Base-by-base conservation (phyloP, 2,888 invertebrate genomes). In the Hyalella azteca region DNA sequence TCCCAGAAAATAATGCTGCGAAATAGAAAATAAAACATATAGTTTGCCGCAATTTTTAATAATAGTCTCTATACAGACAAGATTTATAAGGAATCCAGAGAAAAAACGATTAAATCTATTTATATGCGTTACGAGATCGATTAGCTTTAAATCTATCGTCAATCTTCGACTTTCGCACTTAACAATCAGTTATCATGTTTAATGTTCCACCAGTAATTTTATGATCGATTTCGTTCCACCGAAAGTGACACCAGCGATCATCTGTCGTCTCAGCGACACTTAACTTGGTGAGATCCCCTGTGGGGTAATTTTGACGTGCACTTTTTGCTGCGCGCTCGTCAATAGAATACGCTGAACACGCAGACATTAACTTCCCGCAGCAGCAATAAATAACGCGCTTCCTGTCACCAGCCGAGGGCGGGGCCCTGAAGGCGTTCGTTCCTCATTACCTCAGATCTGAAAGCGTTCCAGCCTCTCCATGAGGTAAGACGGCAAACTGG, bases 401-500 rank as follows among this genome's bases (percentile, higher is more conserved):
- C n/a, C 11, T 66, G 39, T 36, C 66, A 66, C 66, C 29, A 36
- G 39, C 39, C 66, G 39, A 36, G 66, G 66, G 36, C 19, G 39
- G 66, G 66, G 29, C 9, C 39, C 19, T n/a, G 29, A 66, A 66
- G 66, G 66, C 66, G 39, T 66, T n/a, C n/a, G n/a, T n/a, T 66
- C 29, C 19, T 66, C 66, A 66, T 66, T 66, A 66, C 36, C 66
- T 66, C 36, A 36, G 66, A 32, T 36, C 15, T 66, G 66, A 66
- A 66, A 66, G 66, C 66, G 66, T 39, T 29, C 36, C 66, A 36
- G 66, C 66, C 22, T 22, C 66, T 66, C 66, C 36, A 22, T 66
- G 66, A 66, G 32, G 66, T 66, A 66, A 66, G 36, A 66, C 66
- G 66, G 66, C 29, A 66, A 66, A 66, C 66, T 66, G 36, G 66